Base-by-base conservation (phyloP, 2,888 invertebrate genomes). In the Helicoverpa assulta region DNA sequence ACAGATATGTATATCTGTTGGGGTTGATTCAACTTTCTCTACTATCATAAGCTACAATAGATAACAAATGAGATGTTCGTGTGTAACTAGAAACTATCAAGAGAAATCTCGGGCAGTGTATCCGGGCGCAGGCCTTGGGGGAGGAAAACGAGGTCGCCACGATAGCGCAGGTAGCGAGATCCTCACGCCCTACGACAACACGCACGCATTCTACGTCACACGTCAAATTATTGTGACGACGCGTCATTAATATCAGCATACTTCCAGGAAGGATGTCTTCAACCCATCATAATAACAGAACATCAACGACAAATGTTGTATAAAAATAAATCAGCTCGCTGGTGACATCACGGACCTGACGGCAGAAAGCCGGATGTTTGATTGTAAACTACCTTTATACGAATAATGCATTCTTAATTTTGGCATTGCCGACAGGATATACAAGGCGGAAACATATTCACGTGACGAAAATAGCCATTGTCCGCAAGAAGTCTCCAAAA, bases 321-420 rank as follows among this genome's bases (percentile, higher is more conserved):
- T 73, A 73, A 78, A 78, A 83, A 75, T 78, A 81, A 80, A 84
- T 76, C 71, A 75, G 70, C 59, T 75, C 55, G 51, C 74, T 65
- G 79, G 70, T 87, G 86, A 86, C 83, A 76, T 83, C 83, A 80
- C 70, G 70, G 64, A 85, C 85, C 84, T 87, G 85, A 86, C 82
- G 83, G 83, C 84, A 81, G 85, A 90, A 91, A 94, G 91, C 94
- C 94, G 95, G 95, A 95, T 94, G 94, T 95, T 93, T 93, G 89
- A 90, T 85, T 90, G 89, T 89, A 92, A 92, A 93, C 94, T 91
- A 85, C 86, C 89, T 90, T 91, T 91, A 90, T 91, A 80, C 86
- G 88, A 86, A 86, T 89, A 89, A 89, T 88, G 84, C 86, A 90
- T 89, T 88, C 88, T 89, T 90, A 89, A 91, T 91, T 88, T 90